Conservation (phyloP, 1,140 invertebrate genomes). For the Pseudomyrmex concolor region DNA sequence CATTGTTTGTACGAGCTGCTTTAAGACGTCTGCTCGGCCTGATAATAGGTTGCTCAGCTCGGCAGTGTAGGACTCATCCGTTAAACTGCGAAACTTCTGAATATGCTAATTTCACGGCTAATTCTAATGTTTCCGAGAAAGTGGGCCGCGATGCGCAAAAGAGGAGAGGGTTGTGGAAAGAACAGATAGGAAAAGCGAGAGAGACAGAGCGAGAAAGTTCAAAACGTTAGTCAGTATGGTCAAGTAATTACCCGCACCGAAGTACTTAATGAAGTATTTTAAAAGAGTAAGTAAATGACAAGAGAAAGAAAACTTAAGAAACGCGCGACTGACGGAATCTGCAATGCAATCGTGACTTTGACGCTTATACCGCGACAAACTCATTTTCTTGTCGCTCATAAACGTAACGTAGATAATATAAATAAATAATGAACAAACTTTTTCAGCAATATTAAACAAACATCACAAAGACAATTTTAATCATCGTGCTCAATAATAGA, state of each 20-base stretch:
- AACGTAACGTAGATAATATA: conserved; percentile 16
- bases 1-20: conserved; percentile 50
- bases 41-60: conserved; percentile 73
- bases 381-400: neutral
- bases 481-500: neutral
- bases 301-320: conserved; percentile 37
- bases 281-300: conserved; percentile 74
- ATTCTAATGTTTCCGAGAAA: conserved; percentile 80
- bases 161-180: conserved; percentile 36
- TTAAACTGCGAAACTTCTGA: conserved; percentile 82
- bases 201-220: conserved; percentile 65
- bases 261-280: conserved; percentile 78
- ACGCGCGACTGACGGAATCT: conserved; percentile 25
- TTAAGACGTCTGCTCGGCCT: conserved; percentile 53
- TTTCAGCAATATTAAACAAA: neutral
- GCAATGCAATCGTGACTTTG: conserved; percentile 23
- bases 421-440: conserved; percentile 4
- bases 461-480: conserved; percentile 14
- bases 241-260: conserved; percentile 75
- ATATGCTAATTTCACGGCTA: conserved; percentile 82
- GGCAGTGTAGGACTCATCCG: conserved; percentile 72
- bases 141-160: conserved; percentile 63
- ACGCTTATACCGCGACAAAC: neutral
- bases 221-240: conserved; percentile 70
- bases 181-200: neutral